These are phyloP conservation scores for Drosophila punjabiensis DNA, from an alignment of 1,140 invertebrate genomes.

Conservation along the genomic window DNA sequence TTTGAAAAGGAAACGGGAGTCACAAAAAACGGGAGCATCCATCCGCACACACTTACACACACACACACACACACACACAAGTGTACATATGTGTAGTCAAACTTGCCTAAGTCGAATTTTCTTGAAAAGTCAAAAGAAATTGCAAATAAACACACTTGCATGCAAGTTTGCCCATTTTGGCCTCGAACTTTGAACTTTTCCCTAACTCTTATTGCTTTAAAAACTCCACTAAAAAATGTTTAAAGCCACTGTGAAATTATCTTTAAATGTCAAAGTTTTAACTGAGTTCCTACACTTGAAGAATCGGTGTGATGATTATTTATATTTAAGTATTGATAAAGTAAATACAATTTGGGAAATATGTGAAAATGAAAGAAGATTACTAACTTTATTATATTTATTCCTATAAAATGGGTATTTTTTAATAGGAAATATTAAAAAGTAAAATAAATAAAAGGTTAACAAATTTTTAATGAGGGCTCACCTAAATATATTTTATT, in stretches of 20 bases:
- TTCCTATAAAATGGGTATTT: too few relatives aligned
- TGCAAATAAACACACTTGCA: constrained; percentile 19
- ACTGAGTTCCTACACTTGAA: not conserved
- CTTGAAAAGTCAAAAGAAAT: constrained; percentile 16
- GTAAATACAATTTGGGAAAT: too few relatives aligned
- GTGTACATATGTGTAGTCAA: not conserved
- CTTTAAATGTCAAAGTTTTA: constrained; percentile 18
- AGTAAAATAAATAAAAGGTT: too few relatives aligned
- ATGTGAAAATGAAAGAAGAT: too few relatives aligned
- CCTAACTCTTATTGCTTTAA: not conserved
- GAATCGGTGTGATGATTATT: not conserved
- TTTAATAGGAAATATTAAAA: too few relatives aligned
- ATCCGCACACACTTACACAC: constrained; percentile 14
- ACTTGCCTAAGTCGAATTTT: constrained; percentile 30
- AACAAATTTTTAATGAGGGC: too few relatives aligned
- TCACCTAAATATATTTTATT: too few relatives aligned
- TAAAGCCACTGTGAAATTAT: constrained; percentile 8
- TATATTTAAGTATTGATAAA: too few relatives aligned
- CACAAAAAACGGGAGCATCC: constrained; percentile 21
- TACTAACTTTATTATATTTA: too few relatives aligned
- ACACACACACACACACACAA: not conserved
- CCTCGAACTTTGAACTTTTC: constrained; percentile 14
- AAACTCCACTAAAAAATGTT: constrained; percentile 7
- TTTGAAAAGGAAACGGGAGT: not conserved
- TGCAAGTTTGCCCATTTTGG: constrained; percentile 10